Evolutionary conservation across 2,888 invertebrate genomes (phyloP).

Genomic region (Yponomeuta malinellus): DNA sequence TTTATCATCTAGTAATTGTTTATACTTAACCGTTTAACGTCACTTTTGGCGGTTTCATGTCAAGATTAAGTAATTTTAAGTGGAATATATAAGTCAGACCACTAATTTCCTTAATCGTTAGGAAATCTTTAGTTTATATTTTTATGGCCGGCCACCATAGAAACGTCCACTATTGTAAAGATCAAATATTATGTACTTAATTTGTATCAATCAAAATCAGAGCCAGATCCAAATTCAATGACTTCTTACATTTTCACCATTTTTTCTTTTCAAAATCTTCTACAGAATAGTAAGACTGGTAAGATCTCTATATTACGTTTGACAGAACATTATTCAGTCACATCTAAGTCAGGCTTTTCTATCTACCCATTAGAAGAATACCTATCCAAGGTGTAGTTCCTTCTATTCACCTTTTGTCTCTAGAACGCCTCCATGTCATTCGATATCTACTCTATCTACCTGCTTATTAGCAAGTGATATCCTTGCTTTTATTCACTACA

Average conservation of each 20-base stretch:
- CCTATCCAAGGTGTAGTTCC: neutral
- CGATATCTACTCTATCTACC: too few species aligned
- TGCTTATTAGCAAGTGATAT: too few species aligned
- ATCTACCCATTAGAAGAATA: neutral
- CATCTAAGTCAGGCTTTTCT: neutral
- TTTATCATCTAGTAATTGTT: conserved; percentile 19
- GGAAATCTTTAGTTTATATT: neutral
- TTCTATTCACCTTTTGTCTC: neutral
- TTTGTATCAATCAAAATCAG: neutral
- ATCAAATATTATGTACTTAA: neutral
- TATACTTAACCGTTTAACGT: neutral
- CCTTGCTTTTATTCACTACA: too few species aligned
- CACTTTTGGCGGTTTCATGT: neutral
- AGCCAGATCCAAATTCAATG: neutral
- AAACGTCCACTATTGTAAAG: neutral
- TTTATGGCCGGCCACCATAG: neutral
- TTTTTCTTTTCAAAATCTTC: neutral
- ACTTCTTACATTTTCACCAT: neutral
- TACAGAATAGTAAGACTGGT: neutral
- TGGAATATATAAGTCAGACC: neutral
- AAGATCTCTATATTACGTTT: neutral
- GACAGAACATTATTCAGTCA: neutral
- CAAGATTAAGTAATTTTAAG: neutral
- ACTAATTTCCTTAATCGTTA: neutral
- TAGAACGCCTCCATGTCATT: too few species aligned